phyloP scores from a whole-genome alignment of 2,888 invertebrate species.

The Nysson spinosus region DNA sequence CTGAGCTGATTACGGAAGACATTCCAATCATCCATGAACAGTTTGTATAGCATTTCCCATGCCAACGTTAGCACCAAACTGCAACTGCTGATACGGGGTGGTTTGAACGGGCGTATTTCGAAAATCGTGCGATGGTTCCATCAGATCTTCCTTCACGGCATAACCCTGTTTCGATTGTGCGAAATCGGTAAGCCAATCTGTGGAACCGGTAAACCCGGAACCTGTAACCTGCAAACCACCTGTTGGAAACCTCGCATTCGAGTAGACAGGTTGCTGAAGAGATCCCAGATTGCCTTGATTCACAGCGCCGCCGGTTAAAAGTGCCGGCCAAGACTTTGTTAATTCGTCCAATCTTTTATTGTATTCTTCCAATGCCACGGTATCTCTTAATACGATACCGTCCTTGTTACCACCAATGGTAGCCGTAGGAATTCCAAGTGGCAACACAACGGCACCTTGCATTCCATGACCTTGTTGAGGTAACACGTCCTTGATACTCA shows the following conservation, averaged over 20 bases:
- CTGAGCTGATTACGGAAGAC: too few relatives aligned
- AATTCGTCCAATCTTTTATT: conserved; percentile 66
- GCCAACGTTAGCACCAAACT: background rate
- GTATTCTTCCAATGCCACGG: conserved; percentile 67
- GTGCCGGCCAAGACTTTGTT: conserved; percentile 68
- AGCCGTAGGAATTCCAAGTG: conserved; percentile 36
- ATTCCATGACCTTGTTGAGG: conserved; percentile 1
- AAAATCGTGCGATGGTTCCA: conserved; percentile 60
- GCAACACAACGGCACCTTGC: conserved; percentile 37
- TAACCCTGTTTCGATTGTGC: conserved; percentile 62
- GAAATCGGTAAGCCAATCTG: conserved; percentile 27
- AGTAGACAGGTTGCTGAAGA: conserved; percentile 6
- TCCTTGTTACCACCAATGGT: conserved; percentile 55
- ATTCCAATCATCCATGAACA: conserved; percentile 32
- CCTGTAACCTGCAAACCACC: background rate
- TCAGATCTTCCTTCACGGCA: conserved; percentile 65
- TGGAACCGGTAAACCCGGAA: background rate
- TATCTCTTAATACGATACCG: conserved; percentile 66
- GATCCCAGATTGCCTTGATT: background rate
- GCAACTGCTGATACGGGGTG: conserved; percentile 16
- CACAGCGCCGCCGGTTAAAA: conserved; percentile 2
- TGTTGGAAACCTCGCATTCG: background rate
- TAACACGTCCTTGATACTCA: background rate
- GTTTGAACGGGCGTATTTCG: conserved; percentile 54
- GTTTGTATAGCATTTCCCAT: background rate